These are phyloP conservation scores for Phyllopteryx taeniolatus DNA, from an alignment of 2,113 vertebrate genomes.

Conservation along the genomic window DNA sequence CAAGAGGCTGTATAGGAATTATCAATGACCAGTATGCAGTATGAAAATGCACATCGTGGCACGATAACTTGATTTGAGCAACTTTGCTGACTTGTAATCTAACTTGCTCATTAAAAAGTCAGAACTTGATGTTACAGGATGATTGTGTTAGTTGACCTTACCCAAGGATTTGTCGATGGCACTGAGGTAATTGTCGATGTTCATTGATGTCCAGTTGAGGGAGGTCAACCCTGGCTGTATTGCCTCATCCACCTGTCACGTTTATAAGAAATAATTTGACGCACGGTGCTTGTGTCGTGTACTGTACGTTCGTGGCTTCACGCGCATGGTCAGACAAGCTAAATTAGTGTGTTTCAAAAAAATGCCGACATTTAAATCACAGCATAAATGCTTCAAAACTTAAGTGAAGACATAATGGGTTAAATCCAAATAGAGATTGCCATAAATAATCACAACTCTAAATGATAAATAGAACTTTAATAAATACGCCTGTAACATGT, in stretches of 20 bases:
- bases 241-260: conserved; percentile 76
- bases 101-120: conserved; percentile 6
- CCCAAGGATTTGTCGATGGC: conserved; percentile 76
- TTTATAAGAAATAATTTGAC: conserved; percentile 12
- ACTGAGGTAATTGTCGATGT: conserved; percentile 82
- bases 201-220: conserved; percentile 88
- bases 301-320: background rate
- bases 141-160: conserved; percentile 56
- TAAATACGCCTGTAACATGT: too few species aligned
- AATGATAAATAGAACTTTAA: background rate
- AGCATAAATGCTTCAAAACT: background rate
- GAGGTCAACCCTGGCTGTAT: conserved; percentile 82
- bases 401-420: too few species aligned
- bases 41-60: background rate
- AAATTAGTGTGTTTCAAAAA: background rate
- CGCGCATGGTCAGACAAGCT: background rate
- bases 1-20: background rate
- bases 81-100: conserved; percentile 17
- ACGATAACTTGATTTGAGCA: conserved; percentile 12
- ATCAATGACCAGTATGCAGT: background rate
- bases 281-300: background rate
- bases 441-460: background rate
- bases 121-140: conserved; percentile 3
- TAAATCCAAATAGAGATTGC: too few species aligned
- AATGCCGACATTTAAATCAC: background rate